Evolutionary conservation across 2,797 vertebrate species (phyloP).

Genomic region (Pangasius larnaudii): DNA sequence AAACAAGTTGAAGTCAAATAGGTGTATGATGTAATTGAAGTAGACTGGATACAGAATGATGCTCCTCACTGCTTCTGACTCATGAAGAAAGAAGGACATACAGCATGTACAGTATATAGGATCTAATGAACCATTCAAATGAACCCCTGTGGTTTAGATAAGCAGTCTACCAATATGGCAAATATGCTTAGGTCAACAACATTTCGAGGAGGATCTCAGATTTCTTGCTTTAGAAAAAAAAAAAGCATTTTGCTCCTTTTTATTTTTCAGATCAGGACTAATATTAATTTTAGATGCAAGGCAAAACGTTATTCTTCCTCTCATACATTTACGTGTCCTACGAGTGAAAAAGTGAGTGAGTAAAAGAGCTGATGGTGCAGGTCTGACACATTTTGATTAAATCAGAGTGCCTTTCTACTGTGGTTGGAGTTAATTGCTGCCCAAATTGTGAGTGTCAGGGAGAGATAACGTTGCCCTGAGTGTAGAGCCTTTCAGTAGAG

Average conservation of each 20-base stretch:
- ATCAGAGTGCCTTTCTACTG: conserved; percentile 42
- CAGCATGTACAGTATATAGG: not conserved
- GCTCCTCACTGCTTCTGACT: not conserved
- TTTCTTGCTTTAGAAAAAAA: not conserved
- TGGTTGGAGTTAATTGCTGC: conserved; percentile 36
- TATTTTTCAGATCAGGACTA: not conserved
- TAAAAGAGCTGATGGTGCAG: conserved; percentile 15
- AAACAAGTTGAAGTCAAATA: not conserved
- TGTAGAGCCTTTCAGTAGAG: conserved; percentile 45
- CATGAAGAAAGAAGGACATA: not conserved
- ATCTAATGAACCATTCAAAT: conserved; percentile 3
- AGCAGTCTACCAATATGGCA: conserved; percentile 10
- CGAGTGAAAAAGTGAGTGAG: conserved; percentile 4
- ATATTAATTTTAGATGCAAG: not conserved
- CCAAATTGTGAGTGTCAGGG: conserved; percentile 45
- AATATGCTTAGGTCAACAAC: not conserved
- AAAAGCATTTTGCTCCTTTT: not conserved
- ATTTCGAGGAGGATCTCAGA: not conserved
- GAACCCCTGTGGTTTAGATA: not conserved
- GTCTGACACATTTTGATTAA: conserved; percentile 54
- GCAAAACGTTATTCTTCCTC: not conserved
- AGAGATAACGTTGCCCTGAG: conserved; percentile 52
- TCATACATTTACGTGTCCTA: not conserved
- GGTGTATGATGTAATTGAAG: not conserved
- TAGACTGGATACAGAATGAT: not conserved